phyloP scores from a whole-genome alignment of 1,140 invertebrate genomes.

The Brachionus paranguensis region DNA sequence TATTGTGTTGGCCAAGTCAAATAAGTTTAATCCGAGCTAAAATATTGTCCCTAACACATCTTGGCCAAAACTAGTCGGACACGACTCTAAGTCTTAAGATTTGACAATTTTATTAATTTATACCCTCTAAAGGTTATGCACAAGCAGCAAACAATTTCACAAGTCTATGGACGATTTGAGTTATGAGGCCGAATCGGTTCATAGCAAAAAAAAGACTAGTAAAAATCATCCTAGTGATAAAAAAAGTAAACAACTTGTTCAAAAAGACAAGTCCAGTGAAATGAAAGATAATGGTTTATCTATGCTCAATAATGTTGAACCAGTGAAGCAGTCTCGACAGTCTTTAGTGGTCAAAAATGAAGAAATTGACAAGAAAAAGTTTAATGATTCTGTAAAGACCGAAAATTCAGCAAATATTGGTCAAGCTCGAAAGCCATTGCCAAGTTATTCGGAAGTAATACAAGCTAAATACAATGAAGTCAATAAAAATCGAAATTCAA shows the following conservation, averaged over 20 bases:
- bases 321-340: neutral
- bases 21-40: neutral
- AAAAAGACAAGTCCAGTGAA: neutral
- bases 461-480: neutral
- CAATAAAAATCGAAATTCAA: constrained; percentile 14
- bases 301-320: neutral
- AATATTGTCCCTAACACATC: neutral
- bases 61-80: neutral
- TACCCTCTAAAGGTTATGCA: neutral
- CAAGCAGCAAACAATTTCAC: constrained; percentile 33
- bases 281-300: neutral
- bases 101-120: neutral
- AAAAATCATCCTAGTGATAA: neutral
- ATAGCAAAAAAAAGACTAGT: neutral
- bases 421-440: constrained; percentile 12
- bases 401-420: neutral
- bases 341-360: neutral
- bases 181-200: neutral
- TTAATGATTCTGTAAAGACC: neutral
- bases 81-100: neutral
- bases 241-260: neutral
- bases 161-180: constrained; percentile 38
- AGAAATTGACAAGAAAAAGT: neutral
- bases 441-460: constrained; percentile 16
- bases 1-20: neutral